A percentile compares a stretch with the other conserved stretches of the same genome.
phyloP scores from a whole-genome alignment of 2,113 vertebrate genomes.

The Mormyrus lacerda region DNA sequence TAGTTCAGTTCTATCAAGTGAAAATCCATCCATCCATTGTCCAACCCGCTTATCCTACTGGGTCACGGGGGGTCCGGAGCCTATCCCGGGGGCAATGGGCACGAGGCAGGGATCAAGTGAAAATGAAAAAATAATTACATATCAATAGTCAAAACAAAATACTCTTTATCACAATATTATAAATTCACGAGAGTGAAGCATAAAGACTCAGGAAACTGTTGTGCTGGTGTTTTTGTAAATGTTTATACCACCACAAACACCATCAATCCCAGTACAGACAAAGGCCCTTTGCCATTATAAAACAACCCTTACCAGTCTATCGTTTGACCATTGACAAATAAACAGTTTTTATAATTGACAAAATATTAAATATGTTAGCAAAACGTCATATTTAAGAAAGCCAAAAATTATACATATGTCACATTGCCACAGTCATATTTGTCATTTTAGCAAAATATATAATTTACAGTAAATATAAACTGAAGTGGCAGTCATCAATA shows the following conservation, averaged over 20 bases:
- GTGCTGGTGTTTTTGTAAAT: not conserved
- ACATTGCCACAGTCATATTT: not conserved
- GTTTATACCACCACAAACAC: not conserved
- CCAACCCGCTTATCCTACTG: no score
- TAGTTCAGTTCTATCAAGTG: not conserved
- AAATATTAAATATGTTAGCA: not conserved
- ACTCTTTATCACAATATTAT: no score
- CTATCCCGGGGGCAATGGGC: no score
- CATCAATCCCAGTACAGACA: not conserved
- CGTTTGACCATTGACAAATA: not conserved
- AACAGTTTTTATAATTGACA: not conserved
- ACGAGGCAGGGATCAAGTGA: no score
- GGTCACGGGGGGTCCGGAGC: no score
- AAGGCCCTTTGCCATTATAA: not conserved
- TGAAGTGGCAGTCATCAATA: slow-evolving; percentile 5
- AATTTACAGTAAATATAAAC: slow-evolving; percentile 14
- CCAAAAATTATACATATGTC: not conserved
- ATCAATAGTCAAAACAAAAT: not conserved
- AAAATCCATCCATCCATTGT: no score
- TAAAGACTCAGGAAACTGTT: not conserved
- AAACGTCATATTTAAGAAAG: not conserved
- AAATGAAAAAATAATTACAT: not conserved
- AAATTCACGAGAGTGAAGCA: not conserved
- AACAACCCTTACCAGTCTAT: not conserved
- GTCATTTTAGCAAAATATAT: not conserved